Percentiles rank a stretch among this genome's conserved stretches.
phyloP scores from a whole-genome alignment of 2,113 vertebrate species.

The Laticauda laticaudata region DNA sequence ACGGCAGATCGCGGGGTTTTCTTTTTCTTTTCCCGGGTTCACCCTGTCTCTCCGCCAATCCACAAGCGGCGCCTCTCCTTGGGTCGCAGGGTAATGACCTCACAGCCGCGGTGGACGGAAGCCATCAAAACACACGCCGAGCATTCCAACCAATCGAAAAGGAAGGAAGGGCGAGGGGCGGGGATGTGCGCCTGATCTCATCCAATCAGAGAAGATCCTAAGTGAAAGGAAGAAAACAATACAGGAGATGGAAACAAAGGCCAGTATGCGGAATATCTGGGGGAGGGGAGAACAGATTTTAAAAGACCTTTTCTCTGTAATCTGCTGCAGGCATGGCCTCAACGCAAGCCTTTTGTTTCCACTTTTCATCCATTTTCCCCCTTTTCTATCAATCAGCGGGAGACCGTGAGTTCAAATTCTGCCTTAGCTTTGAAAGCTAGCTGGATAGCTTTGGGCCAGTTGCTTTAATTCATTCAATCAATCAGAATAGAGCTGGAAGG shows the following conservation, averaged over 20 bases:
- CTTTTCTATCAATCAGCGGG: neutral
- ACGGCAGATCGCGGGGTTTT: neutral
- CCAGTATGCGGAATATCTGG: neutral
- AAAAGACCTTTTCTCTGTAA: neutral
- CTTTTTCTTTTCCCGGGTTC: neutral
- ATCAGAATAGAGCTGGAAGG: neutral
- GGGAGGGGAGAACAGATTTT: neutral
- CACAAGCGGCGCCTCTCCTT: neutral
- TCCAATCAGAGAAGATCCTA: neutral
- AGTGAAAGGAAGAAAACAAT: neutral
- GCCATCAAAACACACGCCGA: neutral
- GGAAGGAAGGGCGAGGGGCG: neutral
- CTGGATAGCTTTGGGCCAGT: neutral
- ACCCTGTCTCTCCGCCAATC: neutral
- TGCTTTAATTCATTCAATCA: neutral
- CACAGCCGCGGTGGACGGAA: neutral
- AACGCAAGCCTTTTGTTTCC: neutral
- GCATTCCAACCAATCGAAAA: neutral
- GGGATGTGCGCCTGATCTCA: too few relatives aligned
- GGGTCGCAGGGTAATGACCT: neutral
- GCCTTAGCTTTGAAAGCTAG: neutral
- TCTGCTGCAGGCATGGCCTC: neutral
- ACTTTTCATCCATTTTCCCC: neutral
- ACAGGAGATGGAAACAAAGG: neutral
- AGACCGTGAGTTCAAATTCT: neutral